Evolutionary conservation across 2,888 invertebrate genomes (phyloP), one percentile per base, ranked within the genome.

Genomic region (Cryptocephalus moraei): DNA sequence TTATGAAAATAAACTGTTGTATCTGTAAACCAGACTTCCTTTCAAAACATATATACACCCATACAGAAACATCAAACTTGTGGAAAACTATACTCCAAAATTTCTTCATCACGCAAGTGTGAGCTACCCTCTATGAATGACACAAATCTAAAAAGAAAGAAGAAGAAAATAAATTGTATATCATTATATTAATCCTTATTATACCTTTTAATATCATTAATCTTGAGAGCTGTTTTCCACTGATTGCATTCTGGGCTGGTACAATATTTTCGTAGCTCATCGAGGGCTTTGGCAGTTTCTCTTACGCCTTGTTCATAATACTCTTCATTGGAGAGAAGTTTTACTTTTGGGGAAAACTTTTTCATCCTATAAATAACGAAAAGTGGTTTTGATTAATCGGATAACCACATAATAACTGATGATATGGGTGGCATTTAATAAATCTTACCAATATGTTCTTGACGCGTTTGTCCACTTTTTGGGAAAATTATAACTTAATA

Each of bases 201-300:
- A 61, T 63, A 86, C 86, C 84, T 78, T 62, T 81, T 75, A 1
- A 87, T 86, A 67, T 86, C 78, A 60, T 82, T 80, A n/a, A 90
- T 69, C 63, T 77, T 80, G 43, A 81, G 71, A 60, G 86, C 79
- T 44, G 83, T 77, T 65, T 79, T 84, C 96, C 96, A 97, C 55
- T 91, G 84, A 55, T 89, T 83, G 66, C 94, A 93, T 54, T 91
- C 79, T 0, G 96, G 94, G 72, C 94, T 94, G 31, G 81, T 79
- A 68, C 94, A 95, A 73, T 80, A 91, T 14, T 78, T 67, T 52
- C 89, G 75, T 40, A 97, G 72, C 45, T 84, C 81, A n/a, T 81
- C 78, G 9, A 97, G 72, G 0, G 91, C 91, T 61, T 79, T 82
- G 46, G 78, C 75, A 0, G 96, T 97, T 71, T 92, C 90, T 13